Evolutionary conservation across 2,113 vertebrate genomes (phyloP).

Genomic region (Pachypanchax playfairii): DNA sequence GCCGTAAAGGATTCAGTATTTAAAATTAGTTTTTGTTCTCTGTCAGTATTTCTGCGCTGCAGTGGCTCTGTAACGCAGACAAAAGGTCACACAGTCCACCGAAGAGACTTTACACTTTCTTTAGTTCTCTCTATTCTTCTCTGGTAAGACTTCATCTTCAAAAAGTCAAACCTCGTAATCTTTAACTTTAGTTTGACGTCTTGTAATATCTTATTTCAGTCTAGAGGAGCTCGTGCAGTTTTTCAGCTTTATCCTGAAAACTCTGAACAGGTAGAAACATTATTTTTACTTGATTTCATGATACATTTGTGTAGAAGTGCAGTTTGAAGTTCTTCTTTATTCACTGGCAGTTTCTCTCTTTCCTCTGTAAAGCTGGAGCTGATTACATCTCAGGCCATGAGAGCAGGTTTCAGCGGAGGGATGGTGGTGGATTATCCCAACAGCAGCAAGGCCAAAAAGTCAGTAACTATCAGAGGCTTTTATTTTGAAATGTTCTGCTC

Average conservation of each 20-base stretch:
- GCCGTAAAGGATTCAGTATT: not conserved
- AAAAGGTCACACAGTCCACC: slow-evolving; percentile 90
- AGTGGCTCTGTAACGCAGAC: slow-evolving; percentile 97
- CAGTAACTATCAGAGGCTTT: slow-evolving; percentile 58
- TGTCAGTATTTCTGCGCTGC: slow-evolving; percentile 92
- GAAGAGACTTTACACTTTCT: slow-evolving; percentile 89
- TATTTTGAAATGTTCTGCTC: slow-evolving; percentile 20
- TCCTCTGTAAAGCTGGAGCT: slow-evolving; percentile 85
- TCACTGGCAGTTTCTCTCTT: not conserved
- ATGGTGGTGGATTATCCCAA: slow-evolving; percentile 99
- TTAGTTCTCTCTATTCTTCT: slow-evolving; percentile 89
- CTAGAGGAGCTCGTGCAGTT: slow-evolving; percentile 87
- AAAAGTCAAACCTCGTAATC: not conserved
- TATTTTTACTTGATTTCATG: not conserved
- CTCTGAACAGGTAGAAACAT: slow-evolving; percentile 86
- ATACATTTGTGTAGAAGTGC: not conserved
- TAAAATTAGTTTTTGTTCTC: not conserved
- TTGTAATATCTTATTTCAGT: slow-evolving; percentile 69
- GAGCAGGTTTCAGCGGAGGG: slow-evolving; percentile 92
- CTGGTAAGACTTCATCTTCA: slow-evolving; percentile 78
- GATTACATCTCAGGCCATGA: slow-evolving; percentile 92
- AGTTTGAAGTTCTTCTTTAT: not conserved
- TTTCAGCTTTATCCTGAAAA: slow-evolving; percentile 97
- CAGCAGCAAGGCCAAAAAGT: slow-evolving; percentile 97
- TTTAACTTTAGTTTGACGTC: not conserved